phyloP scores from a whole-genome alignment of 2,113 vertebrate genomes.

The Trichechus manatus region DNA sequence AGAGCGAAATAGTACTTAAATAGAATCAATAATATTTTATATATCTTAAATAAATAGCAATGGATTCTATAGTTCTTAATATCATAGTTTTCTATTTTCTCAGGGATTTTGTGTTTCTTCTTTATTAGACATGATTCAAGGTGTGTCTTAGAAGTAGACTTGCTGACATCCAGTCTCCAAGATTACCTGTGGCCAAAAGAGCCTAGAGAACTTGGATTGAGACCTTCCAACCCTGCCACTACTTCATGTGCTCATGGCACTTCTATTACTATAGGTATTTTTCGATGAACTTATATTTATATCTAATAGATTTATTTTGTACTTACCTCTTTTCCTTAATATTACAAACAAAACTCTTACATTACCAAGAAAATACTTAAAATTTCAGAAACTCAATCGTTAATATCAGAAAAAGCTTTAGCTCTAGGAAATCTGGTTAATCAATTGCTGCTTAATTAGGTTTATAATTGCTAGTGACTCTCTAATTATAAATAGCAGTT shows the following conservation, averaged over 20 bases:
- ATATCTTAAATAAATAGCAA: not conserved
- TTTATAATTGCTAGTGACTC: constrained; percentile 82
- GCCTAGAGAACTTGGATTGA: not conserved
- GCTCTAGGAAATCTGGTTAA: constrained; percentile 62
- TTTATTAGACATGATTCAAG: not conserved
- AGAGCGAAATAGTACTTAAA: not conserved
- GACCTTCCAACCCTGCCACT: not conserved
- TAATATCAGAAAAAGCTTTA: constrained; percentile 64
- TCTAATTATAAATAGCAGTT: constrained; percentile 78
- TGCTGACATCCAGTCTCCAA: not conserved
- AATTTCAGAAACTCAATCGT: constrained; percentile 23
- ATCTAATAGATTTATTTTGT: not conserved
- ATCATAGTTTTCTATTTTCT: not conserved
- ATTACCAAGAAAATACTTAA: constrained; percentile 2
- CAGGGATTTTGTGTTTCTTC: not conserved
- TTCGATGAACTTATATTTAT: constrained; percentile 27
- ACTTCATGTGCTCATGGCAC: not conserved
- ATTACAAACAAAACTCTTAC: constrained; percentile 11
- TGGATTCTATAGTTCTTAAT: not conserved
- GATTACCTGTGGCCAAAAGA: not conserved
- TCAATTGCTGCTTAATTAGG: constrained; percentile 79
- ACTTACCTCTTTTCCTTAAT: constrained; percentile 16
- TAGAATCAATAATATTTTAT: not conserved
- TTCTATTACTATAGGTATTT: not conserved
- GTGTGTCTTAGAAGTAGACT: not conserved